phyloP scores from a whole-genome alignment of 2,797 vertebrate genomes.

The Erethizon dorsatum region DNA sequence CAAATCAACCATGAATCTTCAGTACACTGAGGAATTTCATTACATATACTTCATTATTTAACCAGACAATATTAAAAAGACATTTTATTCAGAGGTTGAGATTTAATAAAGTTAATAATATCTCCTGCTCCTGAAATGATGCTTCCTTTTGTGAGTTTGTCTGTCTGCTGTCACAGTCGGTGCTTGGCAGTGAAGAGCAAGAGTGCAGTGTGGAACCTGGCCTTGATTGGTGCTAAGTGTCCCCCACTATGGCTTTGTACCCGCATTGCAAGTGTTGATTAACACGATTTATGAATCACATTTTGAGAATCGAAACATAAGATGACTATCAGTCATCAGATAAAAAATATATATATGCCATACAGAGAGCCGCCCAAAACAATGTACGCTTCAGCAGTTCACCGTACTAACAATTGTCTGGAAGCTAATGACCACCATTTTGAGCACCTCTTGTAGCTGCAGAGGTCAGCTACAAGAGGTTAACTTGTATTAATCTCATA shows the following conservation, averaged over 20 bases:
- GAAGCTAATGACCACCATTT: not conserved
- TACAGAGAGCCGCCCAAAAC: not conserved
- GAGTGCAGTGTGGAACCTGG: not conserved
- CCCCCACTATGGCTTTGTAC: not conserved
- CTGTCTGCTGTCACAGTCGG: not conserved
- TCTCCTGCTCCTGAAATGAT: not conserved
- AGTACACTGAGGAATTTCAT: not conserved
- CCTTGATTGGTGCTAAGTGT: not conserved
- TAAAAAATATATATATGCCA: not conserved
- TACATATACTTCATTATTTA: not conserved
- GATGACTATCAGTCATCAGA: not conserved
- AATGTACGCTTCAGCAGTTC: not conserved
- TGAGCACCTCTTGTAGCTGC: not conserved
- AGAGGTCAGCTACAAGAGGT: not conserved
- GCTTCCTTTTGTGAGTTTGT: not conserved
- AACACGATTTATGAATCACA: not conserved
- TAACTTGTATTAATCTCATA: not conserved
- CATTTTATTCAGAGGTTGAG: not conserved
- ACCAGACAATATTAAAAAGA: conserved; percentile 22
- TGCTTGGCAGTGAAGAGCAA: not conserved
- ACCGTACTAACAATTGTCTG: not conserved
- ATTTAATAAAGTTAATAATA: conserved; percentile 38
- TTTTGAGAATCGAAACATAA: not conserved
- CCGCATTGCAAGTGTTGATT: not conserved
- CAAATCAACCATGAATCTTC: not conserved